Percentiles rank a stretch among this genome's conserved stretches.
These are phyloP conservation scores for Lepeophtheirus nordmannii DNA, from an alignment of 2,888 invertebrate species.

Conservation along the genomic window DNA sequence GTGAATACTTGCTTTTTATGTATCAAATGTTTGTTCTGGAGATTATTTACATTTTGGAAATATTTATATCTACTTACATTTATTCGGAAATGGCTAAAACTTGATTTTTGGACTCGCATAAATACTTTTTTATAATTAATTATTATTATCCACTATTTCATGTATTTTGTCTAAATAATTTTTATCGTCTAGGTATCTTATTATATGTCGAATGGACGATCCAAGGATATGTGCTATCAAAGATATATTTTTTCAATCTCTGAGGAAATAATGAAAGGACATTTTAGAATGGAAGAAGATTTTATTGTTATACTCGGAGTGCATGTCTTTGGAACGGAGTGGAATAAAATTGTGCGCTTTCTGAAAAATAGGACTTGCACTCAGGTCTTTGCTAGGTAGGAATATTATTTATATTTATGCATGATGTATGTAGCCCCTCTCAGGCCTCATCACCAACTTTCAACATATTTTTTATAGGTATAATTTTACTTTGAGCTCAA, in stretches of 20 bases:
- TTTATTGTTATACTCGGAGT: constrained; percentile 25
- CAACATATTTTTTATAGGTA: not conserved
- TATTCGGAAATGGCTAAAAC: no score
- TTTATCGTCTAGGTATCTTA: constrained; percentile 38
- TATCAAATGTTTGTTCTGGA: no score
- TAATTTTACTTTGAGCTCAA: not conserved
- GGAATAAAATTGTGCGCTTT: constrained; percentile 20
- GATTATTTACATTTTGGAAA: no score
- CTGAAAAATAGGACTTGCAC: constrained; percentile 23
- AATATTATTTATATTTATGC: no score
- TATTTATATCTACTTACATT: no score
- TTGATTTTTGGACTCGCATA: no score
- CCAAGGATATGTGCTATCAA: constrained; percentile 50
- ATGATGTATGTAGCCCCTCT: no score
- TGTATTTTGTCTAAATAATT: no score
- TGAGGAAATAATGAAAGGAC: constrained; percentile 21
- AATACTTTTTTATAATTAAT: no score
- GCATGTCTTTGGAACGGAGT: constrained; percentile 23
- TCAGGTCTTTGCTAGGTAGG: constrained; percentile 21
- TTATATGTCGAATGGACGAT: constrained; percentile 45
- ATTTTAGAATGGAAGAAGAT: constrained; percentile 24
- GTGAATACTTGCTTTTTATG: no score
- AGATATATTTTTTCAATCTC: constrained; percentile 38
- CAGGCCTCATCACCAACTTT: no score
- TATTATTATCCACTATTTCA: no score